A percentile compares a stretch with the other conserved stretches of the same genome.
Conservation (phyloP, 2,113 vertebrate species). For the Mastomys natalensis region DNA sequence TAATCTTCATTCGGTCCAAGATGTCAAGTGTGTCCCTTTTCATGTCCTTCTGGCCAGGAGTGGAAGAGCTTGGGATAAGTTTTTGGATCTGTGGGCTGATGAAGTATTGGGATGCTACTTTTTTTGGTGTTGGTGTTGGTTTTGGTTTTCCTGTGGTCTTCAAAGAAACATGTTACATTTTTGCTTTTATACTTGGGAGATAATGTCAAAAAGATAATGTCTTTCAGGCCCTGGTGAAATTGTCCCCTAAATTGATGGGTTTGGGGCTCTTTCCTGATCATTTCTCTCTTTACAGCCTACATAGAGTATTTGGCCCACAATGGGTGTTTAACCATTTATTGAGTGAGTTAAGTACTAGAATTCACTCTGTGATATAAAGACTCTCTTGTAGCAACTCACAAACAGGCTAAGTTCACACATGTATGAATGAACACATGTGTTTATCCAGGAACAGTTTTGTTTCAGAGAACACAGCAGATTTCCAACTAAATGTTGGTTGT, state of each 20-base stretch:
- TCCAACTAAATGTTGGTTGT: conserved; percentile 4
- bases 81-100: not conserved
- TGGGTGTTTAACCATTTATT: not conserved
- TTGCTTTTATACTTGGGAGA: not conserved
- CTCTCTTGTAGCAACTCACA: not conserved
- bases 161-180: not conserved
- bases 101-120: not conserved
- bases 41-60: not conserved
- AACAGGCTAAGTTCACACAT: not conserved
- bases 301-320: not conserved
- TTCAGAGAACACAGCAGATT: not conserved
- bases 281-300: not conserved
- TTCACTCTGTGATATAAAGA: not conserved
- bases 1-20: not conserved
- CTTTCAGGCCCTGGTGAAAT: not conserved
- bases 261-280: not conserved
- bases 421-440: not conserved
- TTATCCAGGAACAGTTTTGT: not conserved
- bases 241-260: not conserved
- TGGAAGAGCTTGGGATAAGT: too few relatives aligned
- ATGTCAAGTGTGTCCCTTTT: not conserved
- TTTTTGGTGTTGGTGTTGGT: not conserved
- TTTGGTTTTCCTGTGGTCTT: not conserved
- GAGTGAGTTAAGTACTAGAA: not conserved
- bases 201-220: not conserved